Evolutionary conservation across 2,113 vertebrate species (phyloP).

Genomic region (Phyllostomus discolor): DNA sequence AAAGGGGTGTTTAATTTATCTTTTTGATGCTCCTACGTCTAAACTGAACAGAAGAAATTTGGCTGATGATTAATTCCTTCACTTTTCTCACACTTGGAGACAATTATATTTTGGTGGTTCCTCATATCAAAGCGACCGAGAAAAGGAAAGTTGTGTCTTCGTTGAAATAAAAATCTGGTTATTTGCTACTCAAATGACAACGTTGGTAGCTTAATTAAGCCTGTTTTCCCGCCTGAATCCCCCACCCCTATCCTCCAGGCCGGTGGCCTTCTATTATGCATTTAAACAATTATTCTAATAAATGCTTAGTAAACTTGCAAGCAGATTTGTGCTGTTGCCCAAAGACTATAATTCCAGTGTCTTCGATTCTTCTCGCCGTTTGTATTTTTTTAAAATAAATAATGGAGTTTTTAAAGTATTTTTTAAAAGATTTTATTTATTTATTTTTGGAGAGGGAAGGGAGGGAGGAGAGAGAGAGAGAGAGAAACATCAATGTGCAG

Average conservation of each 20-base stretch:
- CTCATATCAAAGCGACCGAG: not conserved
- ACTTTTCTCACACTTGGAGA: not conserved
- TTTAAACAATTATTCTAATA: not conserved
- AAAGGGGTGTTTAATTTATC: not conserved
- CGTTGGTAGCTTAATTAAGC: not conserved
- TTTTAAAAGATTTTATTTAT: too few relatives aligned
- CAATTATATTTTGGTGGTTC: not conserved
- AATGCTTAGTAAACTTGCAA: not conserved
- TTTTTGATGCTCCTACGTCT: not conserved
- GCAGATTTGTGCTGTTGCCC: not conserved
- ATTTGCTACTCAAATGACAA: not conserved
- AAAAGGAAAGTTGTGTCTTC: not conserved
- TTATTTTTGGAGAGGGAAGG: too few relatives aligned
- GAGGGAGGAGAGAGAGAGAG: too few relatives aligned
- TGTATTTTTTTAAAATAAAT: too few relatives aligned
- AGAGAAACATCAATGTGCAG: too few relatives aligned
- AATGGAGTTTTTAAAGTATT: too few relatives aligned
- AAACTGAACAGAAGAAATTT: not conserved
- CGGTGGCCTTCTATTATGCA: not conserved
- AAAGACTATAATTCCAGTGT: not conserved
- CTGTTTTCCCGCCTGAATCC: not conserved
- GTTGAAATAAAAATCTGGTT: not conserved
- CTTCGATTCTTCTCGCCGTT: not conserved
- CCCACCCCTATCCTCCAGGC: not conserved
- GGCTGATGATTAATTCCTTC: not conserved